These are phyloP conservation scores for Lacanobia wlatinum DNA, from an alignment of 2,888 invertebrate genomes.

Conservation along the genomic window DNA sequence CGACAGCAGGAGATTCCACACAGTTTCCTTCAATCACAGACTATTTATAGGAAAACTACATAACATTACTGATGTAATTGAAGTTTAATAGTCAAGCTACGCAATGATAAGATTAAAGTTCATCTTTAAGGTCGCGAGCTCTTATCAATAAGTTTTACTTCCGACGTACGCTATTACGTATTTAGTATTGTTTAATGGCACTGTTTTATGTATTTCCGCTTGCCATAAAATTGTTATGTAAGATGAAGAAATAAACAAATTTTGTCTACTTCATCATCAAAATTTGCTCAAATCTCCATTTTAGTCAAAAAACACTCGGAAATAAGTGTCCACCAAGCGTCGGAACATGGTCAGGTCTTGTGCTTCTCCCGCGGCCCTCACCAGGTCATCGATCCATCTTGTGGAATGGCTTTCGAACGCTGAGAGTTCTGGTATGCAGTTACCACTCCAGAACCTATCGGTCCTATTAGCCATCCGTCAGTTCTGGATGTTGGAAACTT, in stretches of 20 bases:
- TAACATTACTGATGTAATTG: slow-evolving; percentile 29
- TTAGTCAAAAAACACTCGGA: no score
- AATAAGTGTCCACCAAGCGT: no score
- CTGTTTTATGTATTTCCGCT: slow-evolving; percentile 20
- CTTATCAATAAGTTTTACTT: slow-evolving; percentile 54
- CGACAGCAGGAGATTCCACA: not conserved
- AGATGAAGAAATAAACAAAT: not conserved
- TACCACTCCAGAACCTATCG: no score
- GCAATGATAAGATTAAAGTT: slow-evolving; percentile 49
- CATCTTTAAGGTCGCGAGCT: slow-evolving; percentile 42
- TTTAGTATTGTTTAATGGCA: not conserved
- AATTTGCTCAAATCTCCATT: no score
- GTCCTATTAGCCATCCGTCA: not conserved
- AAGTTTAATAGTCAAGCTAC: slow-evolving; percentile 37
- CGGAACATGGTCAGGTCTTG: no score
- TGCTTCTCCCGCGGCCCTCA: no score
- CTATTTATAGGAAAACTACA: not conserved
- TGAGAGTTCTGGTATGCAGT: no score
- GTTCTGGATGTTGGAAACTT: not conserved
- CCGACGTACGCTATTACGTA: slow-evolving; percentile 35
- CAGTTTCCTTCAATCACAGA: slow-evolving; percentile 2
- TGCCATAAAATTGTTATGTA: slow-evolving; percentile 15
- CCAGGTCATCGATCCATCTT: no score
- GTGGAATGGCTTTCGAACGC: no score
- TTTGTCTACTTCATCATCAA: not conserved